These are phyloP conservation scores for Drosophila putrida DNA, from an alignment of 2,888 invertebrate genomes.

Conservation along the genomic window DNA sequence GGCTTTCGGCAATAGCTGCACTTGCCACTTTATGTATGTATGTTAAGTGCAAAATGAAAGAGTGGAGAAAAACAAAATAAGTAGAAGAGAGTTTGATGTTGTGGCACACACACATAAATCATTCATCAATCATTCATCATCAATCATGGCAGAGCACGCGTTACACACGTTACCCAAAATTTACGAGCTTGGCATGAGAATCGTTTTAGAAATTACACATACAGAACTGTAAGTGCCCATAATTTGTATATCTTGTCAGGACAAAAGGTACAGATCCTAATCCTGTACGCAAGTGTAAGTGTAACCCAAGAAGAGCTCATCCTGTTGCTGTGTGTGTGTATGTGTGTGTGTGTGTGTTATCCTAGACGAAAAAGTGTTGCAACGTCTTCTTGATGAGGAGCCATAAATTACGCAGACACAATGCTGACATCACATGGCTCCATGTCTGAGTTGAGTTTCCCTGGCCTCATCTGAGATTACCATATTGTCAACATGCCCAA, in stretches of 20 bases:
- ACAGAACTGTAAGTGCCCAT: conserved; percentile 37
- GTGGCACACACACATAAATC: conserved; percentile 57
- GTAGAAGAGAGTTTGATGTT: conserved; percentile 23
- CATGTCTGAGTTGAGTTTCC: background rate
- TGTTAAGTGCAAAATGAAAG: background rate
- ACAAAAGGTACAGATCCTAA: conserved; percentile 23
- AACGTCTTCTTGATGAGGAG: conserved; percentile 34
- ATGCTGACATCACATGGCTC: conserved; percentile 46
- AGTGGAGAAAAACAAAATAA: background rate
- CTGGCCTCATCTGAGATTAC: conserved; percentile 13
- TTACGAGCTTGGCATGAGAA: conserved; percentile 35
- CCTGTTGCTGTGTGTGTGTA: conserved; percentile 28
- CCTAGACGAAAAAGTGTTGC: conserved; percentile 41
- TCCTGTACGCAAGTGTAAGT: conserved; percentile 8
- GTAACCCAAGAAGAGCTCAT: conserved; percentile 13
- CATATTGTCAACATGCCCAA: conserved; percentile 32
- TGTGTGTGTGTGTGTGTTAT: conserved; percentile 19
- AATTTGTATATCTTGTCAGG: conserved; percentile 59
- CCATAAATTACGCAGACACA: conserved; percentile 61
- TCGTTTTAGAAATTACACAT: conserved; percentile 35
- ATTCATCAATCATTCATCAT: conserved; percentile 77
- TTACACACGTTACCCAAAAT: conserved; percentile 23
- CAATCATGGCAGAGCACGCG: conserved; percentile 56
- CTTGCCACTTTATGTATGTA: conserved; percentile 26
- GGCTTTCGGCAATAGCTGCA: conserved; percentile 32